phyloP scores from a whole-genome alignment of 2,888 invertebrate genomes.

The Megastigmus dorsalis region DNA sequence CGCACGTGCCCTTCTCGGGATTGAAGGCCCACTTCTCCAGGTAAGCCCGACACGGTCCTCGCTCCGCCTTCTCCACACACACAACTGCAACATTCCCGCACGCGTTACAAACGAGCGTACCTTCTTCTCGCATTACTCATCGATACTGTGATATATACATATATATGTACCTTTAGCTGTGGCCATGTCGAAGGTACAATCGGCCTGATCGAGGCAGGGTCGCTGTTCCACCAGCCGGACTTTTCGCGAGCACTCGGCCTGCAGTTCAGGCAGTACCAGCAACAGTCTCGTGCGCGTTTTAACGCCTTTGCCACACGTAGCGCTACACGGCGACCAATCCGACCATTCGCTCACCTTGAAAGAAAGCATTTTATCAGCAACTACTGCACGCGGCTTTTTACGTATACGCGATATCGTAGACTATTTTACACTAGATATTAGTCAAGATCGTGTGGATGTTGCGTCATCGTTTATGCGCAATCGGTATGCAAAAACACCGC shows the following conservation, averaged over 20 bases:
- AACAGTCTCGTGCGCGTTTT: constrained; percentile 83
- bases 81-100: constrained; percentile 86
- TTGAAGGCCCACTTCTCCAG: constrained; percentile 94
- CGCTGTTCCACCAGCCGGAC: constrained; percentile 86
- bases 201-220: constrained; percentile 80
- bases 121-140: too few relatives aligned
- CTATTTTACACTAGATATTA: too few relatives aligned
- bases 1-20: constrained; percentile 83
- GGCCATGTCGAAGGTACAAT: constrained; percentile 83
- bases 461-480: too few relatives aligned
- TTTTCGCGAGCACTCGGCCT: constrained; percentile 79
- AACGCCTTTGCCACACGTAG: constrained; percentile 90
- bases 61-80: constrained; percentile 86
- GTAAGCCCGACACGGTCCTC: constrained; percentile 91
- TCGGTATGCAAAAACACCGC: too few relatives aligned
- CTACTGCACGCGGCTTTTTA: too few relatives aligned
- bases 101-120: too few relatives aligned
- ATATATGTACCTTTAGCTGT: constrained; percentile 82
- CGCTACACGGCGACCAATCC: constrained; percentile 94
- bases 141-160: too few relatives aligned
- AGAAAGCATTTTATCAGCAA: too few relatives aligned
- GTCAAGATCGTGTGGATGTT: too few relatives aligned
- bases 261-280: constrained; percentile 79
- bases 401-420: too few relatives aligned
- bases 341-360: constrained; percentile 88